phyloP scores from a whole-genome alignment of 2,888 invertebrate genomes.

The Zaprionus lineosus region DNA sequence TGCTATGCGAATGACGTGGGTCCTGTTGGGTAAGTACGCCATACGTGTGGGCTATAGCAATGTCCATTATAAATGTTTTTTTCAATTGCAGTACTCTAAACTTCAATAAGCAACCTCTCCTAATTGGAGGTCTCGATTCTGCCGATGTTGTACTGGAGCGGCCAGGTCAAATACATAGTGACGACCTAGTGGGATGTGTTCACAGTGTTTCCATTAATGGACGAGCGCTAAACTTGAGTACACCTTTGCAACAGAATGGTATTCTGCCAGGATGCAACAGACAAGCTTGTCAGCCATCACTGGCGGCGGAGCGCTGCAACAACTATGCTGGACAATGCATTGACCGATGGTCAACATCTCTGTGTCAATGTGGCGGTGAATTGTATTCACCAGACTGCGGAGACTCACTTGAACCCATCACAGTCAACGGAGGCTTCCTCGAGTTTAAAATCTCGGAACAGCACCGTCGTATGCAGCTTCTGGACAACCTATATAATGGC shows the following conservation, averaged over 20 bases:
- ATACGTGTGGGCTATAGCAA: too few relatives aligned
- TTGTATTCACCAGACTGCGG: conserved; percentile 91
- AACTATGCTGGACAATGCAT: conserved; percentile 87
- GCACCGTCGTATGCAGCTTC: conserved; percentile 92
- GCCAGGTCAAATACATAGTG: conserved; percentile 94
- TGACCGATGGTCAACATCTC: conserved; percentile 91
- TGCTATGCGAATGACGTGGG: conserved; percentile 94
- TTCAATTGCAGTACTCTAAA: conserved; percentile 91
- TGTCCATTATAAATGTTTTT: too few relatives aligned
- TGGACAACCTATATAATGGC: conserved; percentile 90
- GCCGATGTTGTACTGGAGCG: conserved; percentile 94
- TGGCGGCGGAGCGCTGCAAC: conserved; percentile 84
- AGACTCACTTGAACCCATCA: conserved; percentile 90
- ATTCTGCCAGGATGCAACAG: conserved; percentile 91
- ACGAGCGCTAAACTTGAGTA: conserved; percentile 90
- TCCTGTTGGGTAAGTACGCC: conserved; percentile 93
- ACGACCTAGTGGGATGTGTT: conserved; percentile 96
- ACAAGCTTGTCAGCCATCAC: conserved; percentile 85
- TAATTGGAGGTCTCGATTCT: conserved; percentile 92
- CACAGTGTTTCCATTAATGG: conserved; percentile 95
- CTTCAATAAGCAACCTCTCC: conserved; percentile 93
- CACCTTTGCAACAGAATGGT: conserved; percentile 88
- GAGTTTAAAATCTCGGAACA: conserved; percentile 92
- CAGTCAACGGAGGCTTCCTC: conserved; percentile 89
- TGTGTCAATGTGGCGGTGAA: conserved; percentile 88